Evolutionary conservation across 2,797 vertebrate species (phyloP).

Genomic region (Gallinago solitaria): DNA sequence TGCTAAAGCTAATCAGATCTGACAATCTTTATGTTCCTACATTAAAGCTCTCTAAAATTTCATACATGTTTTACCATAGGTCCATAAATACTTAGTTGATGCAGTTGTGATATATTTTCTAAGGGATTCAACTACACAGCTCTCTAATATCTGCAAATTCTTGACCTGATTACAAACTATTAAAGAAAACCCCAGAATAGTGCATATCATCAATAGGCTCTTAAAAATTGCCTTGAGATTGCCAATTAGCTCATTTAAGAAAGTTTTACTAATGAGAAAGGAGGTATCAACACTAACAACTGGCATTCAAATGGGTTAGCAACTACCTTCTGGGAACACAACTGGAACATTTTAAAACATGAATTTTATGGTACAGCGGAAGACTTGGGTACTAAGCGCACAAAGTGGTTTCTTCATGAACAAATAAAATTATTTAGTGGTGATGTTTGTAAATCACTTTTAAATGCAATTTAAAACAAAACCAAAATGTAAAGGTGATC

Average conservation of each 20-base stretch:
- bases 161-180: constrained; percentile 69
- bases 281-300: constrained; percentile 27
- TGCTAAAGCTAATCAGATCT: not conserved
- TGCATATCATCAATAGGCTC: not conserved
- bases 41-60: not conserved
- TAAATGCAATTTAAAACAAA: not conserved
- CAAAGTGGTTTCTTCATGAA: not conserved
- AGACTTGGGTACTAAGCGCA: not conserved
- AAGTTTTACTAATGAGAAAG: constrained; percentile 60
- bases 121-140: not conserved
- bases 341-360: constrained; percentile 1
- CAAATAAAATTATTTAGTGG: not conserved
- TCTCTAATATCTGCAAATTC: constrained; percentile 10
- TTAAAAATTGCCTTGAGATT: constrained; percentile 58
- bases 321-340: constrained; percentile 40
- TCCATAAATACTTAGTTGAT: not conserved
- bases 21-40: not conserved
- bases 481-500: not conserved
- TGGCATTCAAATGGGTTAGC: constrained; percentile 41
- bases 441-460: not conserved
- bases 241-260: constrained; percentile 69
- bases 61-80: not conserved
- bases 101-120: not conserved
- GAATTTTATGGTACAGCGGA: not conserved
- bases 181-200: constrained; percentile 38